Base-by-base conservation (phyloP, 1,140 invertebrate genomes). In the Trichonephila clavipes region DNA sequence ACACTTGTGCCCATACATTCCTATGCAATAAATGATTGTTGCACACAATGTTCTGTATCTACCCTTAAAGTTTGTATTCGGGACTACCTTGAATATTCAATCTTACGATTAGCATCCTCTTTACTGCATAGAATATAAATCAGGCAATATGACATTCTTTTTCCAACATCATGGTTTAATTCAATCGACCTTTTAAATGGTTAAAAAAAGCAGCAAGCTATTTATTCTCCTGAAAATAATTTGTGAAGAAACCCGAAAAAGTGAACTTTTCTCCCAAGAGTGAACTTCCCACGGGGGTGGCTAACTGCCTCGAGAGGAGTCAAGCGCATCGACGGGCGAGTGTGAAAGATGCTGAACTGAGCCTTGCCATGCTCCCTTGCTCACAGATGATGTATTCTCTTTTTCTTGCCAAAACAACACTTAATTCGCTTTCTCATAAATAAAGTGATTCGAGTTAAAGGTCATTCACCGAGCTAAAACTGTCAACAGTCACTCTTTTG, bases 371-470 rank as follows among this genome's bases (percentile, higher is more conserved):
- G 88, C 88, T 89, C 66, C 18, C 66, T 51, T 77, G 66, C 66
- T 4, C 66, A 89, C 88, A 66, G 88, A 72, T 89, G 88, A 89
- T 89, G 88, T 8, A 72, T 51, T 77, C 24, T 58, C 24, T 69
- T 40, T 72, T 24, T 40, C 34, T 88, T 40, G 28, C 34, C 34
- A 14, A 19, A 62, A 34, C 61, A 44, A 28, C 86, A 28, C 51
- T 85, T 58, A 89, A 89, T 51, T 89, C 51, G n/a, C 72, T 88
- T 89, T 89, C 88, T 77, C 88, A 66, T 77, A 89, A 89, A 89
- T 59, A 89, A 89, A 89, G 66, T 66, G 59, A 89, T 87, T 64
- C 24, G 24, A 64, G 61, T 58, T 89, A 89, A 69, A 89, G 88
- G 88, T 89, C 44, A 77, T 89, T 89, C 88, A 72, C 88, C 88